Percentiles rank a stretch among this genome's conserved stretches.
phyloP scores from a whole-genome alignment of 2,797 vertebrate genomes.

The Dipus sagitta region DNA sequence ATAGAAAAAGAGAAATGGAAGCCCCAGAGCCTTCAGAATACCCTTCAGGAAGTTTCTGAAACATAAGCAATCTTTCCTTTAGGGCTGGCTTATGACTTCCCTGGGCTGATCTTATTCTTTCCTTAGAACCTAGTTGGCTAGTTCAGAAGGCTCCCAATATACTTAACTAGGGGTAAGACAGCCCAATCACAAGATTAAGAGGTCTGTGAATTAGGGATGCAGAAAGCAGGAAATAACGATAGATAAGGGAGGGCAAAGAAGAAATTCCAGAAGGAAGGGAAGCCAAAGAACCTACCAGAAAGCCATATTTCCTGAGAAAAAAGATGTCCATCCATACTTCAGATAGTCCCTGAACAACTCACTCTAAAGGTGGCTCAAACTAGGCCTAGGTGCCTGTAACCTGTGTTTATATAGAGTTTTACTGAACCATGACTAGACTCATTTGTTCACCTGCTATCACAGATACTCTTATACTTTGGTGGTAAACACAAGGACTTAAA shows the following conservation, averaged over 20 bases:
- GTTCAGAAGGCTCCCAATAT: not conserved
- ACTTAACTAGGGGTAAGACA: not conserved
- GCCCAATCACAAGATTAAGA: too few relatives aligned
- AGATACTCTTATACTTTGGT: not conserved
- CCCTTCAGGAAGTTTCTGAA: not conserved
- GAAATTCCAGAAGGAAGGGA: not conserved
- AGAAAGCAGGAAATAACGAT: not conserved
- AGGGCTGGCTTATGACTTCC: not conserved
- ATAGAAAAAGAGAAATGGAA: not conserved
- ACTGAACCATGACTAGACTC: not conserved
- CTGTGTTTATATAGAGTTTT: not conserved
- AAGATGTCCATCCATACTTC: not conserved
- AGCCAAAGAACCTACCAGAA: not conserved
- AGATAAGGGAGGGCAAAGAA: not conserved
- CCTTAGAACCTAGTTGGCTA: not conserved
- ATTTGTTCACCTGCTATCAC: not conserved
- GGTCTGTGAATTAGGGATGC: not conserved
- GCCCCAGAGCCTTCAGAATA: not conserved
- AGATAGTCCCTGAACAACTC: not conserved
- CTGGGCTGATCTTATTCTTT: not conserved
- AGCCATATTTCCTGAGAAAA: accelerated
- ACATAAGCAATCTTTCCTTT: not conserved
- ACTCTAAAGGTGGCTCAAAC: not conserved
- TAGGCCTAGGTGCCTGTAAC: not conserved
- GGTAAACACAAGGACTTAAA: not conserved